phyloP scores from a whole-genome alignment of 2,888 invertebrate species.

The Nebria salina region DNA sequence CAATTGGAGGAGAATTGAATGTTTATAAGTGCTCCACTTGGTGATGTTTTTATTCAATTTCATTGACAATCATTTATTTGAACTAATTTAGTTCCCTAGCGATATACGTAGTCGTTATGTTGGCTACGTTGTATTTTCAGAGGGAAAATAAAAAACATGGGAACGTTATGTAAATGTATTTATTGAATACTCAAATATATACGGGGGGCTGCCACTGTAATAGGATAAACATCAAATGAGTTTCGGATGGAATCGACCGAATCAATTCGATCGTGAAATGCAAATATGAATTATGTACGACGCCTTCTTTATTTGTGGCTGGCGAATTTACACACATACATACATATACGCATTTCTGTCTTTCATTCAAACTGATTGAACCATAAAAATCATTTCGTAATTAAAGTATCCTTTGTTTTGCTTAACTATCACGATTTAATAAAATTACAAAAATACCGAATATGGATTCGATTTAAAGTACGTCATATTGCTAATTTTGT shows the following conservation, averaged over 20 bases:
- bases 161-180: slow-evolving; percentile 50
- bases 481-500: slow-evolving; percentile 39
- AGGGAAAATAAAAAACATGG: slow-evolving; percentile 47
- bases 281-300: slow-evolving; percentile 51
- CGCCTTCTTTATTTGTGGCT: slow-evolving; percentile 40
- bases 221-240: slow-evolving; percentile 52
- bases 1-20: neutral
- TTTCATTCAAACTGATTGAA: too few species aligned
- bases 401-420: too few species aligned
- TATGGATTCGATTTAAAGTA: slow-evolving; percentile 9
- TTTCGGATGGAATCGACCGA: slow-evolving; percentile 50
- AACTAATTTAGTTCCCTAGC: slow-evolving; percentile 36
- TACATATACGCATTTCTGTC: too few species aligned
- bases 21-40: too few species aligned
- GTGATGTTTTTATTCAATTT: slow-evolving; percentile 47
- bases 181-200: slow-evolving; percentile 45
- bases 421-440: too few species aligned
- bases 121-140: slow-evolving; percentile 17
- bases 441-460: neutral
- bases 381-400: too few species aligned
- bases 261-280: slow-evolving; percentile 51
- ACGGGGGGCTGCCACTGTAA: slow-evolving; percentile 44
- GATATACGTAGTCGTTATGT: slow-evolving; percentile 12
- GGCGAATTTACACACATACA: neutral
- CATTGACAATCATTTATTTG: slow-evolving; percentile 47